These are phyloP conservation scores for Melieria picta DNA, from an alignment of 2,888 invertebrate species.

Conservation along the genomic window DNA sequence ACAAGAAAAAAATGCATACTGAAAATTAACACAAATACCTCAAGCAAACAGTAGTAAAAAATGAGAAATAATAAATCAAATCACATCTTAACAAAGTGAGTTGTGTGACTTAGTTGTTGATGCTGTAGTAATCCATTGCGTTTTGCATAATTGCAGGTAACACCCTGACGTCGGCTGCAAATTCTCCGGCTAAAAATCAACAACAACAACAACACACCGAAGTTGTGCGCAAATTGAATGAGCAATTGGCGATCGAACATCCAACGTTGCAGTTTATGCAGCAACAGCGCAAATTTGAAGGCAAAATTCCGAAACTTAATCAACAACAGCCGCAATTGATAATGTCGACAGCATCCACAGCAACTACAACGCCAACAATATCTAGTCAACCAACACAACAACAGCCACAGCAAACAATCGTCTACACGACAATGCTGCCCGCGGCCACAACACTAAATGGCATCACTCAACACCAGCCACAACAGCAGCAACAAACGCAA, in stretches of 20 bases:
- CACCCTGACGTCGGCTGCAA: neutral
- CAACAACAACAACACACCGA: constrained; percentile 38
- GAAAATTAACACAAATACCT: neutral
- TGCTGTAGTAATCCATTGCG: neutral
- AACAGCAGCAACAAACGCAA: constrained; percentile 47
- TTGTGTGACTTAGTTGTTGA: constrained; percentile 13
- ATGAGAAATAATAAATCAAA: neutral
- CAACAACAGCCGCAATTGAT: constrained; percentile 45
- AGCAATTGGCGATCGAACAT: constrained; percentile 50
- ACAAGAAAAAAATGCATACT: neutral
- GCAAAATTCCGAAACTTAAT: constrained; percentile 64
- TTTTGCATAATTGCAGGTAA: constrained; percentile 17
- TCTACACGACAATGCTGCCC: constrained; percentile 58
- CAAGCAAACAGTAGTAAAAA: neutral
- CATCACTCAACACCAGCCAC: constrained; percentile 54
- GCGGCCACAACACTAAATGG: constrained; percentile 59
- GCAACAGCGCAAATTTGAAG: constrained; percentile 64
- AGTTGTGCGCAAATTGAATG: constrained; percentile 34
- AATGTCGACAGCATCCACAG: constrained; percentile 38
- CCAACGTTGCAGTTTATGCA: constrained; percentile 61
- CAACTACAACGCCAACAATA: constrained; percentile 34
- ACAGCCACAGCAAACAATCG: constrained; percentile 43
- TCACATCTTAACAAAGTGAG: constrained; percentile 21
- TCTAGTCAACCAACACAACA: constrained; percentile 34
- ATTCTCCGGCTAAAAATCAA: constrained; percentile 26